These are phyloP conservation scores for Epinephelus lanceolatus DNA, from an alignment of 2,113 vertebrate genomes.

Conservation along the genomic window DNA sequence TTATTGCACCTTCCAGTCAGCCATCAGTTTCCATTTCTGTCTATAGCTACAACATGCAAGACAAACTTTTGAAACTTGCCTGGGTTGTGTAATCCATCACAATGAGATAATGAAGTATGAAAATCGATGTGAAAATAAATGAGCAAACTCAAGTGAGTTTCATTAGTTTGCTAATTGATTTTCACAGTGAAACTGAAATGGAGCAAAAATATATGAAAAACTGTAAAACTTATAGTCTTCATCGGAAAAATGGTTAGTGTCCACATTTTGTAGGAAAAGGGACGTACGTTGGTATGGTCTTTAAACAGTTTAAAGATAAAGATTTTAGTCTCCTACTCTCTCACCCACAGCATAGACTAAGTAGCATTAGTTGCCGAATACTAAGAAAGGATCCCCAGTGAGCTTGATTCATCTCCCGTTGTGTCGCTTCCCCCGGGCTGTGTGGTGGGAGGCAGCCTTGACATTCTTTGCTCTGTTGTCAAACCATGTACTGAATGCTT, in stretches of 20 bases:
- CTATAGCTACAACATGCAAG: not conserved
- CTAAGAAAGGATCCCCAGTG: too few relatives aligned
- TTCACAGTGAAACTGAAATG: not conserved
- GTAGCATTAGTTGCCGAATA: too few relatives aligned
- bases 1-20: not conserved
- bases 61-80: not conserved
- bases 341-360: too few relatives aligned
- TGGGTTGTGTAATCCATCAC: slow-evolving; percentile 14
- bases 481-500: too few relatives aligned
- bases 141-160: slow-evolving; percentile 14
- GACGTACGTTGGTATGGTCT: not conserved
- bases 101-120: slow-evolving; percentile 10
- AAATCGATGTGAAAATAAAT: slow-evolving; percentile 32
- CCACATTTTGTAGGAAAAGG: not conserved
- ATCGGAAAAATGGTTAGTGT: too few relatives aligned
- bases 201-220: not conserved
- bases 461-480: too few relatives aligned
- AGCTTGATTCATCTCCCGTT: too few relatives aligned
- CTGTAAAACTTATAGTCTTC: not conserved
- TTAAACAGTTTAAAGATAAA: not conserved
- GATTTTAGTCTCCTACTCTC: too few relatives aligned
- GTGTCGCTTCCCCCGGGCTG: too few relatives aligned
- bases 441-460: too few relatives aligned
- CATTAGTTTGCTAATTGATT: slow-evolving; percentile 5
- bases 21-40: not conserved